Evolutionary conservation across 2,888 invertebrate genomes (phyloP).

Genomic region (Spilarctia lutea): DNA sequence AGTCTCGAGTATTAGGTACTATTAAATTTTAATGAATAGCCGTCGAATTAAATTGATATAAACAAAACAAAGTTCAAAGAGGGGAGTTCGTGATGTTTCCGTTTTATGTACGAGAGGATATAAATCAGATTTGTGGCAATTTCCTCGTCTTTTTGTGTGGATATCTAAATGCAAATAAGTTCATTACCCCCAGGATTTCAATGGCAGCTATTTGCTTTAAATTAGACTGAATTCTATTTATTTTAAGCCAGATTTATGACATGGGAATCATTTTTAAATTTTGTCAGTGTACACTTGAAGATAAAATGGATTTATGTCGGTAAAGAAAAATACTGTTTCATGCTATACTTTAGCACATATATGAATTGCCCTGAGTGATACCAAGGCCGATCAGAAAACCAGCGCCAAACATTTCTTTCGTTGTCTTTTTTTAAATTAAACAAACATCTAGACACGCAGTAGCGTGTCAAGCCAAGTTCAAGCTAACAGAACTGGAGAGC

Average conservation of each 20-base stretch:
- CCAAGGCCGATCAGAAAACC: too few relatives aligned
- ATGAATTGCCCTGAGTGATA: too few relatives aligned
- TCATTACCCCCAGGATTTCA: constrained; percentile 38
- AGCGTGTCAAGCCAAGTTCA: too few relatives aligned
- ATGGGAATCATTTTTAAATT: background rate
- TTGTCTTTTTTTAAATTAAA: too few relatives aligned
- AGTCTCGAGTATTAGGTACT: background rate
- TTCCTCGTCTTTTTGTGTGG: constrained; percentile 20
- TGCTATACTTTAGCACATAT: too few relatives aligned
- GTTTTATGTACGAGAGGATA: constrained; percentile 16
- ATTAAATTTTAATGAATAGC: background rate
- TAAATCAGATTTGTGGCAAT: constrained; percentile 40
- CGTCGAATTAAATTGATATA: background rate
- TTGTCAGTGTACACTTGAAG: background rate
- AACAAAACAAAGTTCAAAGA: constrained; percentile 7
- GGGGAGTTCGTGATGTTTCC: background rate
- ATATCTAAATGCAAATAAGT: constrained; percentile 43
- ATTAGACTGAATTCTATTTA: constrained; percentile 7
- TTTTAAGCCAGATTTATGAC: constrained; percentile 2
- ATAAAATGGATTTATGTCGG: background rate
- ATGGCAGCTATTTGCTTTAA: constrained; percentile 15
- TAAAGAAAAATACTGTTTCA: background rate
- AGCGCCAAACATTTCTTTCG: too few relatives aligned
- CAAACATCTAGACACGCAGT: too few relatives aligned
- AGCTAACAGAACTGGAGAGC: too few relatives aligned